Percentiles rank a stretch among this genome's conserved stretches.
These are phyloP conservation scores for Drosophila kurseongensis DNA, from an alignment of 1,140 invertebrate species.

Conservation along the genomic window DNA sequence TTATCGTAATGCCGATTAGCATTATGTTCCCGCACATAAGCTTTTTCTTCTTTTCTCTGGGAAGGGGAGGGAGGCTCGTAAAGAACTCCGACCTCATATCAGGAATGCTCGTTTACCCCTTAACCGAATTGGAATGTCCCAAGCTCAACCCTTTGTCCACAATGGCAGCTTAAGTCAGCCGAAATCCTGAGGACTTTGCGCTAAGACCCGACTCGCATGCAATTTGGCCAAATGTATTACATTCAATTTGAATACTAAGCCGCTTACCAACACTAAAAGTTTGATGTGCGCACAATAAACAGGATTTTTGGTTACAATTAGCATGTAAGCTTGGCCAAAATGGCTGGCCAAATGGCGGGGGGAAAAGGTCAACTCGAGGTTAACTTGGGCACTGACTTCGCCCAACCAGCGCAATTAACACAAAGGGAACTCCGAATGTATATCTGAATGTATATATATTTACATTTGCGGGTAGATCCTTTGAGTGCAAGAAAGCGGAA, in stretches of 20 bases:
- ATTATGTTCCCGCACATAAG: conserved; percentile 47
- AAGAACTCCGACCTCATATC: conserved; percentile 46
- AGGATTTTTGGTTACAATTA: conserved; percentile 82
- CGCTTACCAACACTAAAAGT: conserved; percentile 83
- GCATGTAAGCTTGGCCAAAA: conserved; percentile 68
- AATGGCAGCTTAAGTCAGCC: conserved; percentile 70
- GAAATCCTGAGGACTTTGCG: conserved; percentile 67
- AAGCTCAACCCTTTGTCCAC: conserved; percentile 9
- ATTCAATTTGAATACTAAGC: conserved; percentile 84
- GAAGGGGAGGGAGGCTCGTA: conserved; percentile 10
- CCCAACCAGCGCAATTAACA: conserved; percentile 73
- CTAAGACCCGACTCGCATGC: conserved; percentile 75
- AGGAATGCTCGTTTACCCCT: conserved; percentile 41
- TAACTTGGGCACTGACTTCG: conserved; percentile 71
- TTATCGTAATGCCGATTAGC: conserved; percentile 46
- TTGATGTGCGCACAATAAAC: conserved; percentile 83
- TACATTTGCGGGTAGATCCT: conserved; percentile 46
- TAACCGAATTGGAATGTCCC: conserved; percentile 21
- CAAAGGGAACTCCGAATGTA: conserved; percentile 61
- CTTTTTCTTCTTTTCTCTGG: conserved; percentile 10
- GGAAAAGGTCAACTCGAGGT: conserved; percentile 33
- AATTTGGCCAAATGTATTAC: conserved; percentile 82
- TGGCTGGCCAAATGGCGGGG: conserved; percentile 2
- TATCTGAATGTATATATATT: conserved; percentile 11
- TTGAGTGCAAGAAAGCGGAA: conserved; percentile 60